Conservation (phyloP, 2,888 invertebrate genomes). For the Pyrgus malvae region DNA sequence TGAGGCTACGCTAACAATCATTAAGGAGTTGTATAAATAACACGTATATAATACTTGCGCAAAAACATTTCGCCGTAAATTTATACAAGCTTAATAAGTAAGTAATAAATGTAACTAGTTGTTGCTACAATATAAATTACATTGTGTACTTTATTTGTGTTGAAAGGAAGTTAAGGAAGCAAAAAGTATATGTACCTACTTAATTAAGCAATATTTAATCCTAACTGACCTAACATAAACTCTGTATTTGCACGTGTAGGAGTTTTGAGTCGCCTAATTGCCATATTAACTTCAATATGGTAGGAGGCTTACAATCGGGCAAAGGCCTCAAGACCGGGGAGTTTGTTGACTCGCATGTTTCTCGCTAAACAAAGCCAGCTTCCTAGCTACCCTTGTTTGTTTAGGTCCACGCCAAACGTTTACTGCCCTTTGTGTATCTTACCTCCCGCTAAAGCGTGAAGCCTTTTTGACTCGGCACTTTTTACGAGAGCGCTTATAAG, state of each 20-base stretch:
- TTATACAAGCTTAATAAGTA: neutral
- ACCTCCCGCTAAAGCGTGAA: slow-evolving; percentile 75
- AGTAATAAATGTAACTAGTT: neutral
- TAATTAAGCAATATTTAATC: neutral
- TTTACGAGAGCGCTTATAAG: slow-evolving; percentile 73
- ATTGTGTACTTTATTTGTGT: neutral
- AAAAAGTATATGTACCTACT: too few relatives aligned
- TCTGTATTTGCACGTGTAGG: slow-evolving; percentile 5
- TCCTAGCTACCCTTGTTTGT: slow-evolving; percentile 81
- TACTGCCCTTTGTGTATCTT: slow-evolving; percentile 78
- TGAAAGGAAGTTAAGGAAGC: too few relatives aligned
- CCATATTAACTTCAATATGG: slow-evolving; percentile 31
- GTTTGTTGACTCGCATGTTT: slow-evolving; percentile 75
- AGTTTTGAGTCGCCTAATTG: slow-evolving; percentile 28
- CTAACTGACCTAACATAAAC: neutral
- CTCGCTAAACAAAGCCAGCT: slow-evolving; percentile 79
- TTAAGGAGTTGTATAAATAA: neutral
- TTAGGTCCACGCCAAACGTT: slow-evolving; percentile 78
- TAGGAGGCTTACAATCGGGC: slow-evolving; percentile 31
- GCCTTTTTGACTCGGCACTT: slow-evolving; percentile 80
- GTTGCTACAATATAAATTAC: too few relatives aligned
- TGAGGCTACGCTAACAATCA: too few relatives aligned
- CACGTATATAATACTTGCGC: neutral
- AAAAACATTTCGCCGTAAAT: neutral
- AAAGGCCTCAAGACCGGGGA: slow-evolving; percentile 43